Evolutionary conservation across 2,888 invertebrate species (phyloP).

Genomic region (Acanthosepion lycidas): DNA sequence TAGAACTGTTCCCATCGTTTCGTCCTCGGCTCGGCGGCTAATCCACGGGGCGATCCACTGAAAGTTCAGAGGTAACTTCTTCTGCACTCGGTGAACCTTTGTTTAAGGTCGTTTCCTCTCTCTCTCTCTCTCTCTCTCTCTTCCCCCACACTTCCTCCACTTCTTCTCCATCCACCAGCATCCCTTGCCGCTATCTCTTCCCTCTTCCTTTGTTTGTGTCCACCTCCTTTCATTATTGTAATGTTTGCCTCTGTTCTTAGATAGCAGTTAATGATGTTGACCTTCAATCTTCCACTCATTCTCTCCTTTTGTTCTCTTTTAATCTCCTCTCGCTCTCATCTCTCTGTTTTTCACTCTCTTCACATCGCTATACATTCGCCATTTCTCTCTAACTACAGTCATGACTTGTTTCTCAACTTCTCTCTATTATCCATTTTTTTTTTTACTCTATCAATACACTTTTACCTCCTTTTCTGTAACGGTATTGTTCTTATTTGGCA

Average conservation of each 20-base stretch:
- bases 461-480: background rate
- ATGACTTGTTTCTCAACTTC: background rate
- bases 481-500: too few relatives aligned
- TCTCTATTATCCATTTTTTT: background rate
- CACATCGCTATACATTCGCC: background rate
- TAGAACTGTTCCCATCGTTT: background rate
- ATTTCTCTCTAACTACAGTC: background rate
- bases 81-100: background rate
- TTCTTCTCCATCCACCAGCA: too few relatives aligned
- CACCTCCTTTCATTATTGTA: too few relatives aligned
- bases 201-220: too few relatives aligned
- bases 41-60: background rate
- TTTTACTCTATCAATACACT: background rate
- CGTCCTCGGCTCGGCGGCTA: background rate
- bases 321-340: background rate
- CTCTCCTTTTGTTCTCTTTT: background rate
- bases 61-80: constrained; percentile 8
- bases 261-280: too few relatives aligned
- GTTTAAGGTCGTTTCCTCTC: constrained; percentile 1
- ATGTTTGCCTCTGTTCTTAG: too few relatives aligned
- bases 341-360: background rate
- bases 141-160: background rate
- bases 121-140: background rate
- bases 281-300: too few relatives aligned
- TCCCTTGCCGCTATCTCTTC: too few relatives aligned